phyloP scores from a whole-genome alignment of 2,888 invertebrate genomes.

The Epirrita christyi region DNA sequence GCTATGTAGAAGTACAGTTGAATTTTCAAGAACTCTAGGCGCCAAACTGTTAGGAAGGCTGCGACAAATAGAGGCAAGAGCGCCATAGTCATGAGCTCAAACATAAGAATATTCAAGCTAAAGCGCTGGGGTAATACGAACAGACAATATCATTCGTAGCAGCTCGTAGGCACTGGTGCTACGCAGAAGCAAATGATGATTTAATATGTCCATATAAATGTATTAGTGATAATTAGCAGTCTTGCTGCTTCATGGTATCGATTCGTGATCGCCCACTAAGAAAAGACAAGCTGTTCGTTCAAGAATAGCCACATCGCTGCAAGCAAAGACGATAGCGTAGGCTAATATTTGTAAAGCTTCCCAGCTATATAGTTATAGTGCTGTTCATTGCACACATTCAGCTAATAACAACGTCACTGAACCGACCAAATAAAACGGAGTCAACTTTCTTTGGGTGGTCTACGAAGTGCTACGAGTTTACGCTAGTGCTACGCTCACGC shows the following conservation, averaged over 20 bases:
- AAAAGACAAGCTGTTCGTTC: conserved; percentile 7
- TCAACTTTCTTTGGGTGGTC: neutral
- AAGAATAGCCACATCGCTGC: conserved; percentile 1
- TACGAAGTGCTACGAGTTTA: conserved; percentile 20
- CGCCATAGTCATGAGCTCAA: no score
- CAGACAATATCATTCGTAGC: neutral
- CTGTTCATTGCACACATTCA: conserved; percentile 20
- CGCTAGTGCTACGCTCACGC: conserved; percentile 22
- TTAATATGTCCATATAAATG: neutral
- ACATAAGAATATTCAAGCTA: neutral
- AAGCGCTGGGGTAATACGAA: neutral
- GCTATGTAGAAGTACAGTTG: no score
- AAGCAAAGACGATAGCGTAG: conserved; percentile 12
- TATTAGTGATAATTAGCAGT: no score
- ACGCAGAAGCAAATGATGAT: neutral
- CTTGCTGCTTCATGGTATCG: neutral
- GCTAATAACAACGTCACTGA: conserved; percentile 31
- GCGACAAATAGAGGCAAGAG: neutral
- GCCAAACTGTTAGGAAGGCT: neutral
- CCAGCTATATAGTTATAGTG: conserved; percentile 35
- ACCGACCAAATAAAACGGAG: neutral
- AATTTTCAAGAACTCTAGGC: no score
- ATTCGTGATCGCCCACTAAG: neutral
- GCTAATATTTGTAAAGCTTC: conserved; percentile 29
- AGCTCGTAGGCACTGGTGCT: conserved; percentile 11